Evolutionary conservation across 2,797 vertebrate genomes (phyloP).

Genomic region (Crotalus adamanteus): DNA sequence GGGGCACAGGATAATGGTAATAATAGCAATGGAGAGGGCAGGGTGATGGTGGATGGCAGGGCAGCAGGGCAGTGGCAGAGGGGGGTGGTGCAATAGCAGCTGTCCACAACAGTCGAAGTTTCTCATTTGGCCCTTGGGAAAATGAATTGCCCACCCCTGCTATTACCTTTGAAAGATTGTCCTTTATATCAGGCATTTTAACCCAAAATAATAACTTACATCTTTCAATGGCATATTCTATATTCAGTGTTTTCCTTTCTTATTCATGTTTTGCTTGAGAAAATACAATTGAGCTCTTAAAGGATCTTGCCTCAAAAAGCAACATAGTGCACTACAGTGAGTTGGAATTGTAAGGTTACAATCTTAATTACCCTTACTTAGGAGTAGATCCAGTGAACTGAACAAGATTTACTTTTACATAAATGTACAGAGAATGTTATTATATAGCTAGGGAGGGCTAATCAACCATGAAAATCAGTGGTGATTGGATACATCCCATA

Average conservation of each 20-base stretch:
- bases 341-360: neutral
- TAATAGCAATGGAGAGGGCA: no score
- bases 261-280: neutral
- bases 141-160: neutral
- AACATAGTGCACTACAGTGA: neutral
- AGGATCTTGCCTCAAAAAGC: neutral
- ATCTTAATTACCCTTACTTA: neutral
- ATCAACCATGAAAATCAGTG: neutral
- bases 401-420: neutral
- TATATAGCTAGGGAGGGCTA: neutral
- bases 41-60: no score
- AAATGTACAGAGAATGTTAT: neutral
- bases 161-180: slow-evolving; percentile 54
- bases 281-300: neutral
- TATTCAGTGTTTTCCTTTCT: neutral
- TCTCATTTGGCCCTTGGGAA: neutral
- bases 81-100: neutral
- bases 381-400: neutral
- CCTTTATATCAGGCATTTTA: slow-evolving; percentile 52
- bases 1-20: no score
- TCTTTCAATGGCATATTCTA: neutral
- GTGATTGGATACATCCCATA: neutral
- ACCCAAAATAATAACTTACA: slow-evolving; percentile 34
- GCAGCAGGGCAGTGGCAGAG: neutral
- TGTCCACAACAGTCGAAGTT: neutral